These are phyloP conservation scores for Acridotheres tristis DNA, from an alignment of 2,797 vertebrate species.

Conservation along the genomic window DNA sequence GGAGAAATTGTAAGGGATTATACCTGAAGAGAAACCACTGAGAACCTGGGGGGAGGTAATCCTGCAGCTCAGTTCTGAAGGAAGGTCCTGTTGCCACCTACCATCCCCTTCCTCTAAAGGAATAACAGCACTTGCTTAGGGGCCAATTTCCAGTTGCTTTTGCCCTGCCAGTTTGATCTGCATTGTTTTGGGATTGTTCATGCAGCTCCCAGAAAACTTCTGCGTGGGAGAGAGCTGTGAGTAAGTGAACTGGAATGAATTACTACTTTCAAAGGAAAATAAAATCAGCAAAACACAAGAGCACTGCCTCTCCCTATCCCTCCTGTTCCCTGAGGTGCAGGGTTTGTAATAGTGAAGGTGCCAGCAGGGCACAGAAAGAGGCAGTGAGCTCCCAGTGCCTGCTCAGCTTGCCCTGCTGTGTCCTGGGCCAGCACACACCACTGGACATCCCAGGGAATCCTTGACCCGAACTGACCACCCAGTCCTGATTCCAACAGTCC, in stretches of 20 bases:
- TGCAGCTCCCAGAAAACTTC: neutral
- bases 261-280: constrained; percentile 8
- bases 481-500: neutral
- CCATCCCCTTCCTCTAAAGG: neutral
- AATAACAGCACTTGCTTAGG: neutral
- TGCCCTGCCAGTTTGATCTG: neutral
- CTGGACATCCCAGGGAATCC: neutral
- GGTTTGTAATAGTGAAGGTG: neutral
- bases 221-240: constrained; percentile 1
- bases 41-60: neutral
- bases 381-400: neutral
- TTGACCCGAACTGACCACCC: neutral
- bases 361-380: neutral
- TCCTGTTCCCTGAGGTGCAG: neutral
- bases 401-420: neutral
- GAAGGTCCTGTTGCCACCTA: neutral
- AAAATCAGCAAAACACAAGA: neutral
- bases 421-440: neutral
- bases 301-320: neutral
- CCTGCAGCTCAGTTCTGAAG: neutral
- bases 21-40: neutral
- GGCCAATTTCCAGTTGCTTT: neutral
- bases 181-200: neutral
- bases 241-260: constrained; percentile 24
- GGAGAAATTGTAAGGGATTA: neutral